These are phyloP conservation scores for Platynereis dumerilii DNA, from an alignment of 2,888 invertebrate genomes.

Conservation along the genomic window DNA sequence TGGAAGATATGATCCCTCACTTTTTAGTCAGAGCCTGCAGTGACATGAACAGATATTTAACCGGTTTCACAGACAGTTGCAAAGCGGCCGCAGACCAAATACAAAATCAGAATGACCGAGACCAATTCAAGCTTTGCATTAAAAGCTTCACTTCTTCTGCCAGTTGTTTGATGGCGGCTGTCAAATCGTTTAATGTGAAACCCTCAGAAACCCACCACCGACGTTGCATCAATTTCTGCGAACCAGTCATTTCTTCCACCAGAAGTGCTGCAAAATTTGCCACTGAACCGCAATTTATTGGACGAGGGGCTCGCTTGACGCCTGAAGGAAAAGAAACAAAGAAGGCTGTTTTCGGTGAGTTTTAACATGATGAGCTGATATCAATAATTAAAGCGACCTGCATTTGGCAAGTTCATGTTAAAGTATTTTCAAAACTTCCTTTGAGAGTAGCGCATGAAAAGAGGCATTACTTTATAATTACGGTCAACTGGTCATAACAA, in stretches of 20 bases:
- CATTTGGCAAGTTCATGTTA: too few species aligned
- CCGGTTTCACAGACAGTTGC: slow-evolving; percentile 53
- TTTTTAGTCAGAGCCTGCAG: slow-evolving; percentile 54
- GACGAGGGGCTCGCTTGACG: slow-evolving; percentile 49
- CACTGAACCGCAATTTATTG: slow-evolving; percentile 57
- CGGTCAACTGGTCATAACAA: too few species aligned
- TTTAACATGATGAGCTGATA: too few species aligned
- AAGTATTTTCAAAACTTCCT: too few species aligned
- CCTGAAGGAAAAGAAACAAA: slow-evolving; percentile 49
- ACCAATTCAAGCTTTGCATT: slow-evolving; percentile 57
- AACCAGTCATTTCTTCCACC: slow-evolving; percentile 54
- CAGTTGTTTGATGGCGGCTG: slow-evolving; percentile 53
- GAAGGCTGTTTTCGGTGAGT: slow-evolving; percentile 53
- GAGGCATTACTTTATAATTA: too few species aligned
- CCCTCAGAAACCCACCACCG: slow-evolving; percentile 45
- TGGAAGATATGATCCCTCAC: slow-evolving; percentile 50
- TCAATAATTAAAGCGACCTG: too few species aligned
- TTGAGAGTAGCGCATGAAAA: too few species aligned
- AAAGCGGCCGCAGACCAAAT: slow-evolving; percentile 50
- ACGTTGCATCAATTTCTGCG: slow-evolving; percentile 55
- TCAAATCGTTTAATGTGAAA: slow-evolving; percentile 51
- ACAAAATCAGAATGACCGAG: slow-evolving; percentile 43
- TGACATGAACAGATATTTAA: slow-evolving; percentile 51
- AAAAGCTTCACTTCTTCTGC: slow-evolving; percentile 56
- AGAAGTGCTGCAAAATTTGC: slow-evolving; percentile 56